Evolutionary conservation across 2,797 vertebrate species (phyloP), one percentile per base, ranked within the genome.

Genomic region (Diglossa cyanea): DNA sequence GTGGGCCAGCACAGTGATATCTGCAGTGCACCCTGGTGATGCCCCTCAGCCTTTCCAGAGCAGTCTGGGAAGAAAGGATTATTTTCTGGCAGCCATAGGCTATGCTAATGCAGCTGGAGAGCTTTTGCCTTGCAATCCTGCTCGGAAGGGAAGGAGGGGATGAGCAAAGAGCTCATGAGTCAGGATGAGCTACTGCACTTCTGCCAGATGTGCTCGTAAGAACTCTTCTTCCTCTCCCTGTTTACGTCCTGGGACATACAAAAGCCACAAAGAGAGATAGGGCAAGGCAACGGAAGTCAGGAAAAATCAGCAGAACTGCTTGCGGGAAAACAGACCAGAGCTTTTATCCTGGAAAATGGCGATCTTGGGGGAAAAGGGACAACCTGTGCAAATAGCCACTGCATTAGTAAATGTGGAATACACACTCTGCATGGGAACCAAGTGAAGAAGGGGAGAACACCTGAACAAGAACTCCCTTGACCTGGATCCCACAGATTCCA

Each of bases 51-150:
- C 51, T 81, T 58, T 37, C 48, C 15, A 81, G 44, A 62, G n/a
- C 20, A 47, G 18, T 6, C 58, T 1, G 8, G 55, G 37, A 86
- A 86, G 88, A 78, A 83, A 76, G 33, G 42, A 66, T 65, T 84
- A 6, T 79, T 86, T 93, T 68, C 47, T 79, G 77, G 44, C 47
- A 90, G 80, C 73, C 28, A 40, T 0, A 15, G 58, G 55, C 62
- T 66, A 24, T 7, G n/a, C 54, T 93, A 88, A 84, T 79, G 54
- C 62, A 91, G 31, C 28, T 57, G 24, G 37, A 71, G 58, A 84
- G 76, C 48, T 91, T 18, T 39, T 31, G 35, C 48, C 26, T 47
- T 61, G 71, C 42, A 45, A 16, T 60, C 30, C 54, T 65, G 17
- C 47, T 70, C 6, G 1, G 10, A 13, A 79, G 45, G 3, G 33